Evolutionary conservation across 2,797 vertebrate species (phyloP), one percentile per base, ranked within the genome.

Genomic region (Platyrinchus mystaceus): DNA sequence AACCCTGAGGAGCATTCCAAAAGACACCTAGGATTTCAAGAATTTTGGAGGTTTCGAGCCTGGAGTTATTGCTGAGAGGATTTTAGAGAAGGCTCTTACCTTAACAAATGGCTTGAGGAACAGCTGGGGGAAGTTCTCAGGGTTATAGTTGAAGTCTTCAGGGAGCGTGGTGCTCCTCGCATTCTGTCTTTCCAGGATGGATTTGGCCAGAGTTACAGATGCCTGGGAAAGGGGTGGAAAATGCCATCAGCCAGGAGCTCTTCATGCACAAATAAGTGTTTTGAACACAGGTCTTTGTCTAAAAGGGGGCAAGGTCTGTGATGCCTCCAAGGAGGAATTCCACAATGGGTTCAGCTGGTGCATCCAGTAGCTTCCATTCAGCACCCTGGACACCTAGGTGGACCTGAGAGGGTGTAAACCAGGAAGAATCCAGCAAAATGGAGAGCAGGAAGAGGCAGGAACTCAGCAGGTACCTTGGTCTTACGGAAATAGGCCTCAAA

Each of bases 81-180:
- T 53, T 24, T 21, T 11, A 4, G 50, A 39, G 58, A 58, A 23
- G 27, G 55, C n/a, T 22, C 97, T 97, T 97, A 99, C 99, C 97
- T 97, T 98, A 93, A 94, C 91, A 68, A 92, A 90, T 19, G 99
- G 98, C 89, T 99, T 99, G 69, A 99, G 98, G 95, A 97, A 98
- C 73, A 99, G 98, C 95, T 98, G 98, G 32, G 98, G 97, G 10
- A 99, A 96, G 20, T 92, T 97, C 62, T 97, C 93, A 20, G 98
- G 98, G 6, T 98, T 96, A 50, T 99, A 99, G 96, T 98, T 98
- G 97, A 99, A 99, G 90, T 99, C 99, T 11, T 96, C 49, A 2
- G 99, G 99, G 24, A 99, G 98, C 0, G 98, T 99, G 9, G 98
- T 99, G 86, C 98, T 98, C 97, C 97, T 99, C 73, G 96, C 96